Evolutionary conservation across 2,113 vertebrate genomes (phyloP), one percentile per base, ranked within the genome.

Genomic region (Charadrius vociferus): DNA sequence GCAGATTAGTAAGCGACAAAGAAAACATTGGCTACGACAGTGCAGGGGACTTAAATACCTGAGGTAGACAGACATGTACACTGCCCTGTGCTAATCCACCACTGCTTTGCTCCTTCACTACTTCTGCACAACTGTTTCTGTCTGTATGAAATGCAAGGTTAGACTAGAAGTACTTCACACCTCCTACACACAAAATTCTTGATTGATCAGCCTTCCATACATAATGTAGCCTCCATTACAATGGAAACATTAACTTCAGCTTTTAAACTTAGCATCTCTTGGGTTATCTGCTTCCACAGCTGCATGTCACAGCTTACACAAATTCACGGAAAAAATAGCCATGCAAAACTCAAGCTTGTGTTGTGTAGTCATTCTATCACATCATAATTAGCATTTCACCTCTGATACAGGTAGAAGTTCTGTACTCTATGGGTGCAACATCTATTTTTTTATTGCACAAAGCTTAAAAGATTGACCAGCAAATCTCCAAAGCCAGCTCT

Each of bases 21-120:
- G 26, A 86, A 56, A 52, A 34, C 18, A 8, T 27, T 36, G 41
- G 18, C 17, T 83, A 23, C 53, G 12, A 6, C 32, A 34, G 15
- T 14, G 26, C 34, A 67, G 39, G 16, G 12, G 7, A 59, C 22
- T 55, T 55, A 45, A 53, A 71, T 10, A 83, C 9, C 43, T 24
- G 55, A 45, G 6, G 17, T 3, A 62, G 61, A 39, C 12, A 74
- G 18, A 50, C 5, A 32, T 3, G 9, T 18, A 30, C 0, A 1
- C 14, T 32, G 20, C 26, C n/a, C 6, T 59, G 29, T 36, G 23
- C 15, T 37, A 30, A 10, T 24, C 82, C 32, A n/a, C 9, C 55
- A 20, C 22, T 62, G 12, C 37, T 67, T 49, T 67, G 12, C 11
- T 39, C 36, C 27, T 63, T 75, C 49, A n/a, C 6, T 10, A 21